phyloP scores from a whole-genome alignment of 2,797 vertebrate genomes.

The Falco biarmicus region DNA sequence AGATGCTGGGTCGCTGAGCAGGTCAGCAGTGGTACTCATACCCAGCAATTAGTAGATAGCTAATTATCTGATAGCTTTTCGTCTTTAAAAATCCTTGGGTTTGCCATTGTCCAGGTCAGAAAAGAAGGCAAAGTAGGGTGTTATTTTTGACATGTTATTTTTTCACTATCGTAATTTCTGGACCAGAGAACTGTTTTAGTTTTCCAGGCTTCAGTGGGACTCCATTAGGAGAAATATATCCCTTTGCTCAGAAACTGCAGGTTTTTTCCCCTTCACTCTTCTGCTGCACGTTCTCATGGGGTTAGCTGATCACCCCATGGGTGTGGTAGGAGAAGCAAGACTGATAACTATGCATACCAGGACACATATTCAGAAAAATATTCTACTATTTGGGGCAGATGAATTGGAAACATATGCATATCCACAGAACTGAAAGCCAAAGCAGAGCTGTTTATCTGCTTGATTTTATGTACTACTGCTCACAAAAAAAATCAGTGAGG shows the following conservation, averaged over 20 bases:
- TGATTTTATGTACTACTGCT: not conserved
- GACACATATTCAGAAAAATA: conserved; percentile 4
- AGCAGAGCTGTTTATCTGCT: not conserved
- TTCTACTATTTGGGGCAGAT: not conserved
- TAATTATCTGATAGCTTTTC: not conserved
- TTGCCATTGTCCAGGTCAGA: not conserved
- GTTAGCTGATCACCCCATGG: not conserved
- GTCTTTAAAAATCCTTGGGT: not conserved
- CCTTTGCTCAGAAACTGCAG: not conserved
- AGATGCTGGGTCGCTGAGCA: not conserved
- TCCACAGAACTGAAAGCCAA: not conserved
- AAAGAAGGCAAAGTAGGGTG: not conserved
- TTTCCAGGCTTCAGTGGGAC: not conserved
- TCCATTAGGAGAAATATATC: not conserved
- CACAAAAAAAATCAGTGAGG: not conserved
- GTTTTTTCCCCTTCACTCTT: not conserved
- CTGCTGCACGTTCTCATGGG: not conserved
- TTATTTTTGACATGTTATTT: not conserved
- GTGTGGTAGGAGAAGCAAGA: conserved; percentile 7
- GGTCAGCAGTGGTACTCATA: not conserved
- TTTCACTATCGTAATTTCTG: not conserved
- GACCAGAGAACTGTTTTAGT: not conserved
- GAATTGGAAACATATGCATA: conserved; percentile 24
- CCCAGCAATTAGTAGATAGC: accelerated
- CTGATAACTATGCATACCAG: conserved; percentile 11